Percentiles rank a stretch among this genome's conserved stretches.
phyloP scores from a whole-genome alignment of 1,140 invertebrate species.

The Aethina tumida region DNA sequence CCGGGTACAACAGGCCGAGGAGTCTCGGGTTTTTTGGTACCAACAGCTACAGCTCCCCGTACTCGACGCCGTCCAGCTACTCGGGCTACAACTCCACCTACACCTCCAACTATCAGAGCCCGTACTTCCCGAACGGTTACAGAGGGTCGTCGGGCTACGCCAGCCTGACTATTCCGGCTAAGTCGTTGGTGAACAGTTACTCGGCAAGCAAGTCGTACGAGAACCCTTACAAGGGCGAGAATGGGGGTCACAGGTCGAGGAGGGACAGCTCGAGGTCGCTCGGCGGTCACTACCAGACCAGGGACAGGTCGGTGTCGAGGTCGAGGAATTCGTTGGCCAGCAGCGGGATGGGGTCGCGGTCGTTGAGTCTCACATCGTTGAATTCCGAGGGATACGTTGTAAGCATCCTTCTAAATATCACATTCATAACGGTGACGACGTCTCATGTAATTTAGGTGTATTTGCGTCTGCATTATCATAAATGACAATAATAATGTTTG shows the following conservation, averaged over 20 bases:
- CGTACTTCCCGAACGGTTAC: conserved; percentile 32
- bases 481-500: too few species aligned
- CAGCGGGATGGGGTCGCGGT: conserved; percentile 29
- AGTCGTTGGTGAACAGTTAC: conserved; percentile 22
- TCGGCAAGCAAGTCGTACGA: conserved; percentile 26
- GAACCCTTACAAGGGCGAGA: conserved; percentile 12
- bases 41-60: conserved; percentile 26
- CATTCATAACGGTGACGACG: too few species aligned
- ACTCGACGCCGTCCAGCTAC: conserved; percentile 20
- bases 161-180: conserved; percentile 32
- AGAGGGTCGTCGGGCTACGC: conserved; percentile 24
- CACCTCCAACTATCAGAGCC: conserved; percentile 30
- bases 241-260: conserved; percentile 12
- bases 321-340: conserved; percentile 24
- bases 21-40: conserved; percentile 32
- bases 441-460: too few species aligned
- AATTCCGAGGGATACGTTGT: conserved; percentile 60
- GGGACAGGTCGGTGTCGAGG: conserved; percentile 28
- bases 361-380: conserved; percentile 43
- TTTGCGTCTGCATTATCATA: too few species aligned
- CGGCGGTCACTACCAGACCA: conserved; percentile 23
- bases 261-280: conserved; percentile 21
- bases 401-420: too few species aligned
- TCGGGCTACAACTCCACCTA: conserved; percentile 5
- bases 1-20: conserved; percentile 26